Percentiles rank a stretch among this genome's conserved stretches.
These are phyloP conservation scores for Epizoanthus illoricatus DNA, from an alignment of 92 coral and sea anemone species.

Conservation along the genomic window DNA sequence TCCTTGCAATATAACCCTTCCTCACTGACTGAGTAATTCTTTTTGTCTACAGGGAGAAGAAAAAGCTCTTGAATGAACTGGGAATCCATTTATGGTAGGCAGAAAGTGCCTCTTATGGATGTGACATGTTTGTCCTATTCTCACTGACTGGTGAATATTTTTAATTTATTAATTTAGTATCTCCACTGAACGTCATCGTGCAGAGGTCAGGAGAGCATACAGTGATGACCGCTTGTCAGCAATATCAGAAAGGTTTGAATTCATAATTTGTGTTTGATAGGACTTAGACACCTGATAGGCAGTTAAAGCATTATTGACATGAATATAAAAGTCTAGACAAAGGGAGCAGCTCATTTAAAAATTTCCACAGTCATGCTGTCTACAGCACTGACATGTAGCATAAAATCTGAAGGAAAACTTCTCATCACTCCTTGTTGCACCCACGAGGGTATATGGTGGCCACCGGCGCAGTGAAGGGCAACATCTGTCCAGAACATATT, in stretches of 20 bases:
- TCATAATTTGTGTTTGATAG: background rate
- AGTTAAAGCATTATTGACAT: no score
- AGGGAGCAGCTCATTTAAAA: no score
- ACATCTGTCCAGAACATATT: no score
- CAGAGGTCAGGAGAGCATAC: slow-evolving; percentile 94
- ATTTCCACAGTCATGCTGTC: no score
- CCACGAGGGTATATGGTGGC: no score
- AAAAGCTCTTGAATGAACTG: slow-evolving; percentile 83
- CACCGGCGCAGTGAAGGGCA: no score
- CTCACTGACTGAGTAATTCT: background rate
- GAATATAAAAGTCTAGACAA: no score
- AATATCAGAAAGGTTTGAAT: slow-evolving; percentile 89
- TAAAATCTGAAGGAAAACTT: no score
- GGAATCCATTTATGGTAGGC: slow-evolving; percentile 89
- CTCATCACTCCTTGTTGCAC: no score
- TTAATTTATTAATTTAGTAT: slow-evolving; percentile 56
- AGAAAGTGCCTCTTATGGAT: background rate
- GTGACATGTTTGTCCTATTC: background rate
- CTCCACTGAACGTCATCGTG: slow-evolving; percentile 97
- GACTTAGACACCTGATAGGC: background rate
- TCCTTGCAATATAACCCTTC: background rate
- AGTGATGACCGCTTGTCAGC: slow-evolving; percentile 96
- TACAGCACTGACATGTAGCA: no score
- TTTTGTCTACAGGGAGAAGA: slow-evolving; percentile 68
- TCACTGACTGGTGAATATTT: background rate